Base-by-base conservation (phyloP, 2,113 vertebrate species). In the Osmerus mordax region DNA sequence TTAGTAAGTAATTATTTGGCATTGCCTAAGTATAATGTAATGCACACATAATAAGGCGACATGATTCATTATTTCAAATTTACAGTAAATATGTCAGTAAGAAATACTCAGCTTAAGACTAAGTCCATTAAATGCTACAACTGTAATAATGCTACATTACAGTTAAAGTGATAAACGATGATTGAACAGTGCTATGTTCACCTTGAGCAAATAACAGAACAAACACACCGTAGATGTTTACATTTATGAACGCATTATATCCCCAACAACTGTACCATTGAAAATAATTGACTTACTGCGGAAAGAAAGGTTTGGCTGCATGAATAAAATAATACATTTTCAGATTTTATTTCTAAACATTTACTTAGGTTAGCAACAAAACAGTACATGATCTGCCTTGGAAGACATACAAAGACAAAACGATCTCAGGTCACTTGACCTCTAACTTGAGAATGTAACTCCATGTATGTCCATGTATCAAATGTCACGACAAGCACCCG, bases 91-190 rank as follows among this genome's bases (percentile, higher is more conserved):
- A 73, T 81, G 83, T 78, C 25, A 36, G 41, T 59, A 65, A 74
- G 58, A 81, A 86, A 83, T 83, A 72, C 74, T 65, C 72, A 65
- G 32, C 29, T 16, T 41, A 41, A 83, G 88, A 89, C 78, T 73
- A 75, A 82, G 79, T 84, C 70, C 83, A 87, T 89, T 68, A 83
- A 90, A 89, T 92, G 90, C 91, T 92, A 92, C 91, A 91, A 78
- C 89, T 83, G 90, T 79, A 78, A 88, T 69, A 89, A 91, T 92
- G 91, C 91, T 92, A 92, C 91, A 89, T 91, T 86, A 90, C 88
- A 85, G 77, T 84, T 66, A 78, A 82, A 78, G 84, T 81, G 82
- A 78, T 80, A 80, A 73, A 83, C 71, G 55, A 63, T 75, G 84
- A 83, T 77, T 68, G 29, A 79, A 86, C 83, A 87, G 60, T 72